phyloP scores from a whole-genome alignment of 1,140 invertebrate genomes.

The Heliconius melpomene region DNA sequence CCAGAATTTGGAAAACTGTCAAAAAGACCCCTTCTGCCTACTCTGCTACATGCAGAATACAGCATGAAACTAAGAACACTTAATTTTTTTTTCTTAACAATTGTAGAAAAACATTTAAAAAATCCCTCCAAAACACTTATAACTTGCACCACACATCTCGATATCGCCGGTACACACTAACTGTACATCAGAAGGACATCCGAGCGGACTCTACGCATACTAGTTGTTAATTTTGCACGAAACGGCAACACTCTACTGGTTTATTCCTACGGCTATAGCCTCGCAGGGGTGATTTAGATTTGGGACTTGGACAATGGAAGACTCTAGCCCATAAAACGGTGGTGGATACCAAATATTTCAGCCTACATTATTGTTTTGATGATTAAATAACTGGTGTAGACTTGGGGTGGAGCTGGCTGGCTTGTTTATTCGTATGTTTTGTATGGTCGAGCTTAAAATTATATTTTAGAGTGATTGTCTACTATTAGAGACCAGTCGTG shows the following conservation, averaged over 20 bases:
- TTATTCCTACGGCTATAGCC: slow-evolving; percentile 51
- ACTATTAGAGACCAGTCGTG: too few relatives aligned
- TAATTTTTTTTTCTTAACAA: too few relatives aligned
- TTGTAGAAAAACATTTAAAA: not conserved
- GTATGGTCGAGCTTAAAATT: not conserved
- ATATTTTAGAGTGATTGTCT: not conserved
- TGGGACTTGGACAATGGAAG: slow-evolving; percentile 40
- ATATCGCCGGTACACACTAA: slow-evolving; percentile 52
- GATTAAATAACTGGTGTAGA: slow-evolving; percentile 8
- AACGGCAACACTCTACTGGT: slow-evolving; percentile 54
- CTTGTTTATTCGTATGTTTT: not conserved
- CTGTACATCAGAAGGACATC: slow-evolving; percentile 50
- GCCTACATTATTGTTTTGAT: slow-evolving; percentile 29
- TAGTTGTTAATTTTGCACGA: slow-evolving; percentile 61
- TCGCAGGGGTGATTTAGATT: slow-evolving; percentile 50
- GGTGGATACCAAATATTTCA: slow-evolving; percentile 34
- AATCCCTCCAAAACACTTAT: slow-evolving; percentile 16
- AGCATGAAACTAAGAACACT: too few relatives aligned
- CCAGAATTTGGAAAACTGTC: too few relatives aligned
- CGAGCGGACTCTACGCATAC: slow-evolving; percentile 40
- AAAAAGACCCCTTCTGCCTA: too few relatives aligned
- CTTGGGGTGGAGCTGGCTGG: not conserved
- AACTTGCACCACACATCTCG: slow-evolving; percentile 26
- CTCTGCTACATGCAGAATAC: too few relatives aligned
- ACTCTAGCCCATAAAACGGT: slow-evolving; percentile 40